Evolutionary conservation across 2,113 vertebrate genomes (phyloP).

Genomic region (Rhea americana): DNA sequence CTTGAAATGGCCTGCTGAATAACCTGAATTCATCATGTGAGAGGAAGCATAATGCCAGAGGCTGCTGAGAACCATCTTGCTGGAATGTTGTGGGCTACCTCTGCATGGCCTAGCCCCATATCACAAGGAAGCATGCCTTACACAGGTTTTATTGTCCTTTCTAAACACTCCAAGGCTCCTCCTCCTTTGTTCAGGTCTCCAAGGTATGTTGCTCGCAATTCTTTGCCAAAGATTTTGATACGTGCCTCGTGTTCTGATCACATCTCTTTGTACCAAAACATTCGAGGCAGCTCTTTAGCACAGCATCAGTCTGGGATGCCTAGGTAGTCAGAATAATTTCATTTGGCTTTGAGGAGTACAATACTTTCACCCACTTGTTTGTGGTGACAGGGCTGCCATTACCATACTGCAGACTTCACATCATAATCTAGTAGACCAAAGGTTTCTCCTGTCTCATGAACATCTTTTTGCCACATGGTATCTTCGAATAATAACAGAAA

Average conservation of each 20-base stretch:
- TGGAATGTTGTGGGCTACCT: background rate
- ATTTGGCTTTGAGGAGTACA: background rate
- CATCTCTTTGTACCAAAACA: background rate
- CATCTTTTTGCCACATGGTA: background rate
- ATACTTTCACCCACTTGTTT: background rate
- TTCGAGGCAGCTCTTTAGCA: background rate
- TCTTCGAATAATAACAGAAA: background rate
- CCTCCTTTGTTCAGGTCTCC: background rate
- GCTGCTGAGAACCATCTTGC: background rate
- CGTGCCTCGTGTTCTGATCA: background rate
- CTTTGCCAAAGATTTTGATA: background rate
- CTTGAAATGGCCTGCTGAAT: background rate
- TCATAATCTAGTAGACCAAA: background rate
- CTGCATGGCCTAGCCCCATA: background rate
- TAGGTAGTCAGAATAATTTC: background rate
- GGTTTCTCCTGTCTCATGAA: background rate
- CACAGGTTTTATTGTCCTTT: background rate
- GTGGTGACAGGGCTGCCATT: background rate
- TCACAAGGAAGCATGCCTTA: background rate
- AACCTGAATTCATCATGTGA: background rate
- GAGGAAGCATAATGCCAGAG: background rate
- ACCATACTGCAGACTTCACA: background rate
- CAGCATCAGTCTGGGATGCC: background rate
- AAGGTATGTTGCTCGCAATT: background rate
- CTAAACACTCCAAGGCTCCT: background rate